These are phyloP conservation scores for Brachionus manjavacas DNA, from an alignment of 1,140 invertebrate genomes.

Conservation along the genomic window DNA sequence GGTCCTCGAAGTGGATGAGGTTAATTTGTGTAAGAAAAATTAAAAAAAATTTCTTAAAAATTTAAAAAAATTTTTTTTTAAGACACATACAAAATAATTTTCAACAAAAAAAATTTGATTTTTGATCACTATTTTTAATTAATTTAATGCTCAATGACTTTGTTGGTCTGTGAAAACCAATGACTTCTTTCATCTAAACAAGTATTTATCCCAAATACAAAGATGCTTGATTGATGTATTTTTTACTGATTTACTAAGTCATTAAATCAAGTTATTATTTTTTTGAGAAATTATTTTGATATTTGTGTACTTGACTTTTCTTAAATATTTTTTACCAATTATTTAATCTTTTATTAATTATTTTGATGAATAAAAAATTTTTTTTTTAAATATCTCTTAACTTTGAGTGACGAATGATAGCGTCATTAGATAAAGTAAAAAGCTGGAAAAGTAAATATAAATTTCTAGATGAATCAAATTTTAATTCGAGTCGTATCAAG, in stretches of 20 bases:
- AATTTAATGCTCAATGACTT: not conserved
- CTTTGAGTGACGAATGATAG: not conserved
- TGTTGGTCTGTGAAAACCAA: not conserved
- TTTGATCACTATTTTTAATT: not conserved
- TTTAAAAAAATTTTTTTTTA: not conserved
- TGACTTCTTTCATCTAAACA: slow-evolving; percentile 9
- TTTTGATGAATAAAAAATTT: not conserved
- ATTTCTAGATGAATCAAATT: slow-evolving; percentile 30
- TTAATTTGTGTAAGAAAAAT: slow-evolving; percentile 2
- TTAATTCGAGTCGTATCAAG: slow-evolving; percentile 14
- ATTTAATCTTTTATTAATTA: not conserved
- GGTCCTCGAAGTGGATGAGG: slow-evolving; percentile 26
- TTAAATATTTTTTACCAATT: not conserved
- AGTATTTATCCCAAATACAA: not conserved
- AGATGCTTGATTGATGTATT: not conserved
- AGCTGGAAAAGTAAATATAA: not conserved
- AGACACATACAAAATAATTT: not conserved
- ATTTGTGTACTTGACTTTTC: not conserved
- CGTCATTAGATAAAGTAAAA: not conserved
- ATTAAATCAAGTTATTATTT: not conserved
- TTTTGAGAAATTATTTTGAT: not conserved
- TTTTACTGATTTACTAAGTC: not conserved
- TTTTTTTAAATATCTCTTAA: not conserved
- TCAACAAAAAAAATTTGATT: not conserved
- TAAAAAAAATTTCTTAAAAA: not conserved